Conservation (phyloP, 35 echinoderm and acorn worm genomes). For the Stichopus chloronotus region DNA sequence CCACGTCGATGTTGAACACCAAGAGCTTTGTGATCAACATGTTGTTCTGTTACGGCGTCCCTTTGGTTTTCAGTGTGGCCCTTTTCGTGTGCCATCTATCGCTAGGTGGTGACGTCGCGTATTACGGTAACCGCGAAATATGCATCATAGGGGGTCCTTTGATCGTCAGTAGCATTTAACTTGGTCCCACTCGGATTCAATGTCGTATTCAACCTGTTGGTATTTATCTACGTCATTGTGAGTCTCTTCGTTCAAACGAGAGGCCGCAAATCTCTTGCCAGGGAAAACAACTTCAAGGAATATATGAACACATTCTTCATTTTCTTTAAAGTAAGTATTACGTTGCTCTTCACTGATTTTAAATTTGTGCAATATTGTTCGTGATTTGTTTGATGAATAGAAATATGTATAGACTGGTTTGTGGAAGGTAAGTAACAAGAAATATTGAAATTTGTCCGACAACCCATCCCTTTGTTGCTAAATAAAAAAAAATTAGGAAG, state of each 20-base stretch:
- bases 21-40: background rate
- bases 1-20: background rate
- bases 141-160: background rate
- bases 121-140: background rate
- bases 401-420: too few species aligned
- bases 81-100: background rate
- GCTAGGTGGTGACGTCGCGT: background rate
- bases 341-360: too few species aligned
- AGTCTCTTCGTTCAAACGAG: conserved; percentile 21
- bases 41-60: conserved; percentile 13
- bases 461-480: too few species aligned
- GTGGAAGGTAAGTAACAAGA: too few species aligned
- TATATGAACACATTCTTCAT: conserved; percentile 13
- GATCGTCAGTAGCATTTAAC: background rate
- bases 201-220: conserved; percentile 14
- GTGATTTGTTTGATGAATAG: too few species aligned
- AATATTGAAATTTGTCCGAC: too few species aligned
- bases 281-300: background rate
- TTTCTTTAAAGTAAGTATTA: conserved; percentile 44
- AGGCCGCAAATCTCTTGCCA: background rate
- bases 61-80: background rate
- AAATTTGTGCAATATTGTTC: too few species aligned
- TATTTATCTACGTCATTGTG: conserved; percentile 12
- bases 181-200: background rate
- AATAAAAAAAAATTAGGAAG: too few species aligned